Evolutionary conservation across 2,113 vertebrate species (phyloP).

Genomic region (Ornithorhynchus anatinus): DNA sequence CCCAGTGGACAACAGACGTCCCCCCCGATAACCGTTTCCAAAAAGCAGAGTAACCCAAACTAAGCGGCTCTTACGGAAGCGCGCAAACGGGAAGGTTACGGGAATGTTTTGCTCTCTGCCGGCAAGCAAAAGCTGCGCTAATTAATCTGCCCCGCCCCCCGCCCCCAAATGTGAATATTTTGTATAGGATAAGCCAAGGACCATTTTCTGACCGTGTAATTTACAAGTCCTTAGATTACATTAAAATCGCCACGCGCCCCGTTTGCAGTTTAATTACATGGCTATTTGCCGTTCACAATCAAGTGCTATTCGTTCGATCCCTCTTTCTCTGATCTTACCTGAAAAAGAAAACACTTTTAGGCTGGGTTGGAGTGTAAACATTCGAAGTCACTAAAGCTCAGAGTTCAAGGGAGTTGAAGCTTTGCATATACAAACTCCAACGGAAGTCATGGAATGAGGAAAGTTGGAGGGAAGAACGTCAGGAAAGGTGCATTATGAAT

Average conservation of each 20-base stretch:
- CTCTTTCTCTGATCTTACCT: conserved; percentile 70
- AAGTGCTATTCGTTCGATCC: conserved; percentile 68
- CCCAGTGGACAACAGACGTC: neutral
- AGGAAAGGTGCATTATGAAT: no score
- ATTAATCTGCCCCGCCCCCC: conserved; percentile 73
- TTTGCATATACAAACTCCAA: conserved; percentile 40
- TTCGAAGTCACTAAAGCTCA: conserved; percentile 50
- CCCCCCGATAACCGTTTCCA: conserved; percentile 12
- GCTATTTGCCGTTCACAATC: conserved; percentile 61
- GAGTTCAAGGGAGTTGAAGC: conserved; percentile 47
- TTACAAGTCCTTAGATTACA: conserved; percentile 69
- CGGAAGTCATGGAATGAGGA: conserved; percentile 27
- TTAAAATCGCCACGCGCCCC: conserved; percentile 67
- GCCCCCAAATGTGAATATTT: conserved; percentile 70
- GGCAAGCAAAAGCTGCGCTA: conserved; percentile 57
- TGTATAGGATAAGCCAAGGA: conserved; percentile 60
- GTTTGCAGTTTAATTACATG: conserved; percentile 68
- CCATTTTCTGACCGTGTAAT: conserved; percentile 62
- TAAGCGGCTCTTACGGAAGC: no score
- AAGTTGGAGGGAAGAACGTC: neutral
- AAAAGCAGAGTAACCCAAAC: neutral
- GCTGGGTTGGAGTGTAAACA: conserved; percentile 67
- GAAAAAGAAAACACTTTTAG: conserved; percentile 56
- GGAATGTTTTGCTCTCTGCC: conserved; percentile 36
- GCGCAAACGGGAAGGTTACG: conserved; percentile 18